Evolutionary conservation across 2,797 vertebrate genomes (phyloP).

Genomic region (Spondyliosoma cantharus): DNA sequence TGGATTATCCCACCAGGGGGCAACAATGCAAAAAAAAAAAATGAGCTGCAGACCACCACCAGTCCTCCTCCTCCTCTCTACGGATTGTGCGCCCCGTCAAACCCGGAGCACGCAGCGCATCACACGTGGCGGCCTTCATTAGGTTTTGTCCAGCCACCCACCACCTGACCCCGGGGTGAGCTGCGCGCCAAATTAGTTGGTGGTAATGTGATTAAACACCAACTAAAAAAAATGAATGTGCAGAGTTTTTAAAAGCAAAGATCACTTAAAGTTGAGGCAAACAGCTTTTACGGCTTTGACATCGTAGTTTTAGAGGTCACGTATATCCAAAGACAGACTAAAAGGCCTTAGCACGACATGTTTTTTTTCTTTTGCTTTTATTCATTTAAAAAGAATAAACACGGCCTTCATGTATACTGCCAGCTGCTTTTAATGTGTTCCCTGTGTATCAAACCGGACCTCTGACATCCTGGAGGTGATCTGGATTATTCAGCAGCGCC

Average conservation of each 20-base stretch:
- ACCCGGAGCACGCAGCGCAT: background rate
- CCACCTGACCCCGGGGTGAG: background rate
- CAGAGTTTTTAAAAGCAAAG: background rate
- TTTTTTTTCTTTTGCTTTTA: too few relatives aligned
- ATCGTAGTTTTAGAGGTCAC: background rate
- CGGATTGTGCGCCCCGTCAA: conserved; percentile 26
- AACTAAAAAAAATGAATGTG: background rate
- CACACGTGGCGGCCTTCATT: conserved; percentile 11
- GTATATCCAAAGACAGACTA: background rate
- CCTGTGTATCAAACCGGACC: too few relatives aligned
- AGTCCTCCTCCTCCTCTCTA: background rate
- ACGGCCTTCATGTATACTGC: too few relatives aligned
- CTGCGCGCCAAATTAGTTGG: background rate
- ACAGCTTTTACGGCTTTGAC: background rate
- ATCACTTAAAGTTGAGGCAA: background rate
- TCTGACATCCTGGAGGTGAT: too few relatives aligned
- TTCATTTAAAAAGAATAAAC: too few relatives aligned
- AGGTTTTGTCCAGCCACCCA: background rate
- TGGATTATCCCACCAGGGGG: conserved; percentile 39
- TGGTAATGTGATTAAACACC: background rate
- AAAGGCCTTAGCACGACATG: too few relatives aligned
- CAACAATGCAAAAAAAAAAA: conserved; percentile 1
- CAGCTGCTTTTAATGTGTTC: too few relatives aligned
- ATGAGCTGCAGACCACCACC: background rate
- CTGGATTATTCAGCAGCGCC: too few relatives aligned